These are phyloP conservation scores for Parnassius glacialis DNA, from an alignment of 2,888 invertebrate genomes.

Conservation along the genomic window DNA sequence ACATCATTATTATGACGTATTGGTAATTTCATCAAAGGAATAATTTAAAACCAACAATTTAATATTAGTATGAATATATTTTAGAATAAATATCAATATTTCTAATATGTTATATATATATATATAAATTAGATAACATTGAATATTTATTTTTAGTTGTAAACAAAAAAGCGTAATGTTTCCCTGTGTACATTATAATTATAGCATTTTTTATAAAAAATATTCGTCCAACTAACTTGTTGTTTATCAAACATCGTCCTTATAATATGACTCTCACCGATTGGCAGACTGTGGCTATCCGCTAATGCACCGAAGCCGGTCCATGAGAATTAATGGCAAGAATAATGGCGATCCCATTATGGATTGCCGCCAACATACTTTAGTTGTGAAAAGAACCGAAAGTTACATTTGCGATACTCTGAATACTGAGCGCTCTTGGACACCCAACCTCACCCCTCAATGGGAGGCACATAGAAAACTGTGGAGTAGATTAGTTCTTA, in stretches of 20 bases:
- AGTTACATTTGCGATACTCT: constrained; percentile 82
- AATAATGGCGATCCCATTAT: constrained; percentile 82
- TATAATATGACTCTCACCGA: constrained; percentile 54
- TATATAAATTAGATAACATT: too few relatives aligned
- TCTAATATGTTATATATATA: too few relatives aligned
- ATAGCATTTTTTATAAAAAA: too few relatives aligned
- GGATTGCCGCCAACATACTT: constrained; percentile 82
- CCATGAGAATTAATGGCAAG: constrained; percentile 80
- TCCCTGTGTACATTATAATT: too few relatives aligned
- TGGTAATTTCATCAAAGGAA: too few relatives aligned
- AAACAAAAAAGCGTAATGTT: too few relatives aligned
- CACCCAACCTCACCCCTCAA: constrained; percentile 47
- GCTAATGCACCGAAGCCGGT: constrained; percentile 80
- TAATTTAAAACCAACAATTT: too few relatives aligned
- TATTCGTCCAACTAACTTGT: background rate
- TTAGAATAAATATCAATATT: too few relatives aligned
- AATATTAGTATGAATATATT: too few relatives aligned
- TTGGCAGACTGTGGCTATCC: constrained; percentile 70
- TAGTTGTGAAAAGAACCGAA: constrained; percentile 81
- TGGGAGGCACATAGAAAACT: constrained; percentile 48
- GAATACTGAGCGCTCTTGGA: constrained; percentile 77
- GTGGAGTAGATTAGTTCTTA: constrained; percentile 45
- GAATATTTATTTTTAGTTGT: too few relatives aligned
- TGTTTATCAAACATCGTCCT: constrained; percentile 34
- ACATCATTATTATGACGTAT: too few relatives aligned